phyloP scores from a whole-genome alignment of 1,140 invertebrate species.

The Druon quercuslanigerum region DNA sequence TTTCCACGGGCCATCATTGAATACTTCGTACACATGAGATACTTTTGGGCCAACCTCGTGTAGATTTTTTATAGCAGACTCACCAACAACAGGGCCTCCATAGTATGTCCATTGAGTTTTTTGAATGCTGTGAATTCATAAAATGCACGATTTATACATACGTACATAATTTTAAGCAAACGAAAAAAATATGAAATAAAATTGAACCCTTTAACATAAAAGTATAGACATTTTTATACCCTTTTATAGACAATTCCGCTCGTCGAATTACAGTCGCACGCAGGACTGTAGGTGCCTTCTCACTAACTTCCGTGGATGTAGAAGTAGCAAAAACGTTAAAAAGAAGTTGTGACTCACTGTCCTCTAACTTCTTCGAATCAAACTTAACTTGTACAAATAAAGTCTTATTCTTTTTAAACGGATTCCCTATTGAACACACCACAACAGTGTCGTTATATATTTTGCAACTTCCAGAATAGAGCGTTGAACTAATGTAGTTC shows the following conservation, averaged over 20 bases:
- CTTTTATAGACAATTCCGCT: slow-evolving; percentile 88
- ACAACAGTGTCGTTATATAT: slow-evolving; percentile 85
- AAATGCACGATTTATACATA: slow-evolving; percentile 8
- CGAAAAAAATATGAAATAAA: slow-evolving; percentile 18
- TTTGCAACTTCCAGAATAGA: slow-evolving; percentile 80
- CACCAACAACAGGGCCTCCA: slow-evolving; percentile 87
- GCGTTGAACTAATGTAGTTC: slow-evolving; percentile 84
- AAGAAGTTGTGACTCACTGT: slow-evolving; percentile 81
- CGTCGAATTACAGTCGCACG: slow-evolving; percentile 85
- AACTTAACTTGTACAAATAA: slow-evolving; percentile 84
- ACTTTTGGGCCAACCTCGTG: slow-evolving; percentile 91
- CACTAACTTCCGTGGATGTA: slow-evolving; percentile 84
- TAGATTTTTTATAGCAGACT: slow-evolving; percentile 87
- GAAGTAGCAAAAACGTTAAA: slow-evolving; percentile 90
- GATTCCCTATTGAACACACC: slow-evolving; percentile 91
- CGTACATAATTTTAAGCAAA: slow-evolving; percentile 20
- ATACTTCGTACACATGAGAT: slow-evolving; percentile 89
- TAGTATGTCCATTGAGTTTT: slow-evolving; percentile 83
- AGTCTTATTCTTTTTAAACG: slow-evolving; percentile 82
- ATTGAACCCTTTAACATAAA: background rate
- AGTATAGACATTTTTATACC: slow-evolving; percentile 76
- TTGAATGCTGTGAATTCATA: slow-evolving; percentile 67
- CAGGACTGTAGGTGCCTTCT: slow-evolving; percentile 77
- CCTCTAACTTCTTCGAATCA: slow-evolving; percentile 84
- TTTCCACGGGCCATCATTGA: slow-evolving; percentile 91